Conservation (phyloP, 2,113 vertebrate genomes). For the Rhadina sibilatrix region DNA sequence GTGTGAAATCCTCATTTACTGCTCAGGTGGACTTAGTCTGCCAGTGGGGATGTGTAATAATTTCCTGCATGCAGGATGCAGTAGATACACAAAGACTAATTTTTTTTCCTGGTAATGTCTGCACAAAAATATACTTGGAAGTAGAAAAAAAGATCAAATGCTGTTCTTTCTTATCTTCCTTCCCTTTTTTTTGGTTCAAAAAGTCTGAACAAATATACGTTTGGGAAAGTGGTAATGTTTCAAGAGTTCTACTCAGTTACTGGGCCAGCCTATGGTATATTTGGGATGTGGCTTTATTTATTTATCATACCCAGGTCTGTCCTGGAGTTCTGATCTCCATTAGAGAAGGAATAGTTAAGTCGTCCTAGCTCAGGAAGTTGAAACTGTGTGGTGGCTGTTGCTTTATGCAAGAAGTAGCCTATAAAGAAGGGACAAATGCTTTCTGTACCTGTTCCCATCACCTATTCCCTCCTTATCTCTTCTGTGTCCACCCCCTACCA, state of each 20-base stretch:
- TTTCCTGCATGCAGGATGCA: neutral
- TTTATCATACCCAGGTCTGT: neutral
- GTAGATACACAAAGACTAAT: neutral
- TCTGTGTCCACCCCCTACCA: no score
- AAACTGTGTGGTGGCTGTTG: neutral
- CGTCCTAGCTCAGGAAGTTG: neutral
- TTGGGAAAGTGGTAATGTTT: neutral
- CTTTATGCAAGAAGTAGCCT: neutral
- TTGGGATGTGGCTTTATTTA: neutral
- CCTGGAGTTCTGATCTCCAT: neutral
- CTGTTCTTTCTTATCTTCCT: neutral
- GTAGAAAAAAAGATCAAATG: neutral
- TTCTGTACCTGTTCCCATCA: neutral
- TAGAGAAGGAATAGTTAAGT: neutral
- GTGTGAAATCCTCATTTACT: neutral
- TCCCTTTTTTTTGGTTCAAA: neutral
- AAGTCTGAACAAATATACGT: neutral
- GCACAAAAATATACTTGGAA: neutral
- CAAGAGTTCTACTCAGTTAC: neutral
- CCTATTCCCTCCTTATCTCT: neutral
- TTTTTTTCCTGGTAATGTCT: neutral
- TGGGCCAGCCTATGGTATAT: neutral
- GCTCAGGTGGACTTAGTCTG: neutral
- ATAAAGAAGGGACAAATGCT: neutral
- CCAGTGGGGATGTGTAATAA: neutral